Evolutionary conservation across 2,797 vertebrate genomes (phyloP).

Genomic region (Poliocrania exsul): DNA sequence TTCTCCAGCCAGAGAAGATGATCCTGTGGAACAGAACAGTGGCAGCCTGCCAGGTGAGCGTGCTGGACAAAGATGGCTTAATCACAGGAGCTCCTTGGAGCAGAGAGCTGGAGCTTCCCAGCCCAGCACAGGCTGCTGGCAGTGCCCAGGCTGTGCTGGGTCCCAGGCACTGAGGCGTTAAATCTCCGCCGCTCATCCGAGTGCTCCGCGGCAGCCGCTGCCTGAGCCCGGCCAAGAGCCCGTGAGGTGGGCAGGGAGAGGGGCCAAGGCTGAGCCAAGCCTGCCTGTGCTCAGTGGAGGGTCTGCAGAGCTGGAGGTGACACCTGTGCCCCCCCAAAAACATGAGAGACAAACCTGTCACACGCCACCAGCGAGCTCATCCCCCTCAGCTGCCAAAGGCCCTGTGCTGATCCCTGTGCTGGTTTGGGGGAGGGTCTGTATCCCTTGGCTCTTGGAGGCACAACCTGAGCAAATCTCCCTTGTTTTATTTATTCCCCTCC

Average conservation of each 20-base stretch:
- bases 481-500: neutral
- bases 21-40: conserved; percentile 94
- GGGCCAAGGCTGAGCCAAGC: neutral
- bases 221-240: conserved; percentile 13
- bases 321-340: neutral
- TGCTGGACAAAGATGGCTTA: conserved; percentile 55
- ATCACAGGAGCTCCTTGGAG: conserved; percentile 64
- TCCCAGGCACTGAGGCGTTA: conserved; percentile 20
- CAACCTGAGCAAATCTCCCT: neutral
- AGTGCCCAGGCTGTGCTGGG: conserved; percentile 20
- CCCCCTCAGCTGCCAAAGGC: fast-evolving
- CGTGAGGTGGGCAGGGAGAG: conserved; percentile 28
- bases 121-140: neutral
- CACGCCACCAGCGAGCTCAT: fast-evolving
- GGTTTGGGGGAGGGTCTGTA: neutral
- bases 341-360: fast-evolving
- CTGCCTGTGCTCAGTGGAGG: neutral
- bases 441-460: neutral
- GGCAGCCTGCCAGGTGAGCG: conserved; percentile 89
- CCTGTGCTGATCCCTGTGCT: fast-evolving
- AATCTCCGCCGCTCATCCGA: conserved; percentile 38
- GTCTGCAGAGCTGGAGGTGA: neutral
- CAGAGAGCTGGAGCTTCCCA: conserved; percentile 39
- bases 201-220: neutral
- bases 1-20: conserved; percentile 96